phyloP scores from a whole-genome alignment of 2,797 vertebrate species.

The Cuniculus paca region DNA sequence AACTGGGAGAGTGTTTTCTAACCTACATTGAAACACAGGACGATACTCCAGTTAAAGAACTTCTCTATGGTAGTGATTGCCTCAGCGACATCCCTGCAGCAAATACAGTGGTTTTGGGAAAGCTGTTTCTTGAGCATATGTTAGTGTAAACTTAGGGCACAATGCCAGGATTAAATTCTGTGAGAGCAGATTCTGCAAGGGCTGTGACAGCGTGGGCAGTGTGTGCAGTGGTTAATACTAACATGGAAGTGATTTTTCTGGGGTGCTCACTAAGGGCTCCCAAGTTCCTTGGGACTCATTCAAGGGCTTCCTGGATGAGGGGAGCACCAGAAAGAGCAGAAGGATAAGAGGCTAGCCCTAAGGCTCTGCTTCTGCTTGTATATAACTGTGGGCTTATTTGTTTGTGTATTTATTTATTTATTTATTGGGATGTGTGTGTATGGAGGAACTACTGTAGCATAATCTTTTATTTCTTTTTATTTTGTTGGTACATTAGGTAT shows the following conservation, averaged over 20 bases:
- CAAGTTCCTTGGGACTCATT: background rate
- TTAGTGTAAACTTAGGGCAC: slow-evolving; percentile 51
- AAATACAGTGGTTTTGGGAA: background rate
- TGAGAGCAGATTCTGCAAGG: background rate
- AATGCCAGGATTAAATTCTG: background rate
- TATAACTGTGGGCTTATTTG: background rate
- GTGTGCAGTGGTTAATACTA: background rate
- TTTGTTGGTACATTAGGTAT: too few relatives aligned
- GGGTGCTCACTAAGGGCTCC: background rate
- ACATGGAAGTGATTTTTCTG: slow-evolving; percentile 28
- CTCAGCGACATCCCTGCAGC: background rate
- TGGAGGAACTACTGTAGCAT: too few relatives aligned
- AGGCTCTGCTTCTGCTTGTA: background rate
- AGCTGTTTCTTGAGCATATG: background rate
- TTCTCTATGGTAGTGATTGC: background rate
- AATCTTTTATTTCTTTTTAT: too few relatives aligned
- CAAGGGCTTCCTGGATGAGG: background rate
- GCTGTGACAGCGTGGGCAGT: background rate
- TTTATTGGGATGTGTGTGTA: too few relatives aligned
- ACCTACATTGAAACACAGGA: background rate
- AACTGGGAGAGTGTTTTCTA: background rate
- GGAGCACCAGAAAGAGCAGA: background rate
- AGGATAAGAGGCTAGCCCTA: background rate
- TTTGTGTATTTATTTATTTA: too few relatives aligned
- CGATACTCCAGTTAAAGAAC: background rate